Base-by-base conservation (phyloP, 1,140 invertebrate genomes). In the Saccostrea echinata region DNA sequence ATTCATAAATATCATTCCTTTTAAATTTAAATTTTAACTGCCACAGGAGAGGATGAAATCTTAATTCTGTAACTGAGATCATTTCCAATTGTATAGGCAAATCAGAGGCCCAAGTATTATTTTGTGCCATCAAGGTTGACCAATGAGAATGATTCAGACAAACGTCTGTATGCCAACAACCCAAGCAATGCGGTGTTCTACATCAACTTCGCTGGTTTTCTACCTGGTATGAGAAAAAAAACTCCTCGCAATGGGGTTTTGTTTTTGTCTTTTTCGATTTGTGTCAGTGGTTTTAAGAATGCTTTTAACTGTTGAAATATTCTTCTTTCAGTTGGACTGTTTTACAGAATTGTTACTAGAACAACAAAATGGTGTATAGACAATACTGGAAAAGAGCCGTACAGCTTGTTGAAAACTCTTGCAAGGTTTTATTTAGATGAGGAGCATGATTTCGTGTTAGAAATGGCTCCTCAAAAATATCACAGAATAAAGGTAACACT, bases 381-480 rank as follows among this genome's bases (percentile, higher is more conserved):
- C 35, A 88, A 88, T 35, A 91, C 91, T 0, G 93, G 94, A 18
- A 90, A 92, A 30, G 92, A 93, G 61, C 94, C 93, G 12, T 91
- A 91, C 61, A 86, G 91, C 53, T 87, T 93, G 53, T 91, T 91
- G 68, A 89, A 84, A 30, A 84, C 90, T 30, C 82, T 91, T 1
- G 94, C 92, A n/a, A 86, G 93, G 27, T 93, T 94, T 83, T 94
- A 91, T 87, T 86, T 94, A 24, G 94, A 94, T 88, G 71, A 88
- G 24, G 93, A 94, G 61, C 94, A 95, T 91, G 94, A 95, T 57
- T 93, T 95, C 91, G 85, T 94, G 0, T 52, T 95, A 30, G 92
- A 94, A 85, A 92, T 94, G 92, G 89, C 91, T 8, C 91, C 90
- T 8, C 90, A 88, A 51, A 90, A 91, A 55, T 90, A 88, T 55